phyloP scores from a whole-genome alignment of 2,113 vertebrate genomes.

The Antidorcas marsupialis region DNA sequence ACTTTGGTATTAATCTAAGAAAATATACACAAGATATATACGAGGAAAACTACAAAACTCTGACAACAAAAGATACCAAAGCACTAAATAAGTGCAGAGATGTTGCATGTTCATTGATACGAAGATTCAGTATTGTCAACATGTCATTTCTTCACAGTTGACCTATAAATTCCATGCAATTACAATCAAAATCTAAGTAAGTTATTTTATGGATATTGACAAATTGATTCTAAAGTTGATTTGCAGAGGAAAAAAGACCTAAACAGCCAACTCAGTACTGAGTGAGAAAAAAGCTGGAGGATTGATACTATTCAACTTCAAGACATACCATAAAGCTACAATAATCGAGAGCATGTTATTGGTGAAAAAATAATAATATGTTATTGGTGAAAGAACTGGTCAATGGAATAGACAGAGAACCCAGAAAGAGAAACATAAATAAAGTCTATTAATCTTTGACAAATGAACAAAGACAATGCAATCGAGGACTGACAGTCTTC shows the following conservation, averaged over 20 bases:
- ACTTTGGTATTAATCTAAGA: not conserved
- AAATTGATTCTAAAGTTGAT: not conserved
- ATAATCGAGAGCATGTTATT: not conserved
- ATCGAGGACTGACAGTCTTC: not conserved
- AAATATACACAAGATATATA: not conserved
- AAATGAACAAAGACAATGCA: not conserved
- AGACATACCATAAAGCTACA: not conserved
- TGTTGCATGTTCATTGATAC: not conserved
- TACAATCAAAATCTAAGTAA: not conserved
- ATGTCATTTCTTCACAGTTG: not conserved
- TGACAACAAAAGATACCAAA: not conserved
- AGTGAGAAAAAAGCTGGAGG: not conserved
- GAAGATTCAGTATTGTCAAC: not conserved
- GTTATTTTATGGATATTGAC: not conserved
- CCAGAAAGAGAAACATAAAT: not conserved
- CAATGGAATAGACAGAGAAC: not conserved
- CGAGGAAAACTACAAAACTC: not conserved
- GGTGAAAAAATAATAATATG: not conserved
- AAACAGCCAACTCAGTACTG: not conserved
- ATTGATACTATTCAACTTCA: not conserved
- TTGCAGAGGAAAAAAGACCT: not conserved
- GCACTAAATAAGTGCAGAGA: not conserved
- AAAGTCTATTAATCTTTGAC: not conserved
- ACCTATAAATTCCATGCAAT: not conserved
- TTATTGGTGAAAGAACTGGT: not conserved